Evolutionary conservation across 2,888 invertebrate genomes (phyloP).

Genomic region (Loripinus fragilis): DNA sequence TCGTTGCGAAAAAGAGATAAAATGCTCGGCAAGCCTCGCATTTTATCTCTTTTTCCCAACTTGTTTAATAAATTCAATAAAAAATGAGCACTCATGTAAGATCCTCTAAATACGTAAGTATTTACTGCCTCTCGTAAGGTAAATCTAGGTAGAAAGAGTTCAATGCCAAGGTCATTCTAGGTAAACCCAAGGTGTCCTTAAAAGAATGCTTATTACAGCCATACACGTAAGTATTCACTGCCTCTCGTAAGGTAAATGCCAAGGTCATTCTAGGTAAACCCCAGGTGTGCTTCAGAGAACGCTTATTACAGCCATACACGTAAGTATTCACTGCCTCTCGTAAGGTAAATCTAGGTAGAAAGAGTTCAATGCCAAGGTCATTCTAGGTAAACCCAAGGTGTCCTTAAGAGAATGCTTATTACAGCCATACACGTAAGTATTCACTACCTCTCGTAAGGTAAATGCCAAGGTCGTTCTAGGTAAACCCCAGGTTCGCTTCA

Average conservation of each 20-base stretch:
- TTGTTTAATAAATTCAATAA: no score
- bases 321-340: no score
- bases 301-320: constrained; percentile 87
- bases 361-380: constrained; percentile 96
- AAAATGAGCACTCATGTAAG: no score
- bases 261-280: constrained; percentile 96
- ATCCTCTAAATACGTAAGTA: no score
- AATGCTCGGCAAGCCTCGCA: no score
- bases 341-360: constrained; percentile 98
- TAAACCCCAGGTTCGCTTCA: no score
- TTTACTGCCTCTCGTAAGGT: no score
- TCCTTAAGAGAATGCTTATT: constrained; percentile 95
- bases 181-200: constrained; percentile 99
- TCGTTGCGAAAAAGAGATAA: no score
- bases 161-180: constrained; percentile 93
- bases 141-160: constrained; percentile 99
- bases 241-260: constrained; percentile 97
- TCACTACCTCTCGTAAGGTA: no score
- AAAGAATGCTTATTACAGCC: constrained; percentile 90
- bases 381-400: constrained; percentile 97
- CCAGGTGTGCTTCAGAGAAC: constrained; percentile 96
- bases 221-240: constrained; percentile 79
- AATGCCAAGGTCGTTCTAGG: no score
- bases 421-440: constrained; percentile 77
- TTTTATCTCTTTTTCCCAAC: no score